Evolutionary conservation across 2,888 invertebrate genomes (phyloP).

Genomic region (Oasisia sp.): DNA sequence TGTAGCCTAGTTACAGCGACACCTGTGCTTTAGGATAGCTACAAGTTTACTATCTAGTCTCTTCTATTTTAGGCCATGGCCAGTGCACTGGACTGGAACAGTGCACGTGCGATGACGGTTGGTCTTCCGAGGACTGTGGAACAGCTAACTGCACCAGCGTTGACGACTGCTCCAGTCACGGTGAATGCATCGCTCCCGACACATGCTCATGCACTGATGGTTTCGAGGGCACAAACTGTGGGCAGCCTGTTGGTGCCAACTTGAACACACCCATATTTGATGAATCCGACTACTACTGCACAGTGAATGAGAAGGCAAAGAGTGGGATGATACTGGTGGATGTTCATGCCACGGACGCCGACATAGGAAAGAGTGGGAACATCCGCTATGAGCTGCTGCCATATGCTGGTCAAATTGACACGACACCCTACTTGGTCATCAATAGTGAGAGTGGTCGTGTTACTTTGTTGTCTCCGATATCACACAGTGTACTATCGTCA

Average conservation of each 20-base stretch:
- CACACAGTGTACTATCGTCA: neutral
- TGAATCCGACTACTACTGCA: neutral
- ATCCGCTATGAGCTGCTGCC: neutral
- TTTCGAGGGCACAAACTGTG: slow-evolving; percentile 93
- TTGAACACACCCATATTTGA: neutral
- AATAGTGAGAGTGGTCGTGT: neutral
- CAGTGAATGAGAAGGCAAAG: neutral
- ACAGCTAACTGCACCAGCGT: neutral
- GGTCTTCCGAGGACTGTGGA: neutral
- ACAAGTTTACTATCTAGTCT: neutral
- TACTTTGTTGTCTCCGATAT: neutral
- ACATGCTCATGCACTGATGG: slow-evolving; percentile 88
- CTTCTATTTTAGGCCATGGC: neutral
- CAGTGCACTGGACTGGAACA: neutral
- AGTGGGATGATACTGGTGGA: neutral
- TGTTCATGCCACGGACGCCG: neutral
- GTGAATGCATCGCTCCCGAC: slow-evolving; percentile 64
- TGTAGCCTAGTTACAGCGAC: no score
- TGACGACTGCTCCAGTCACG: slow-evolving; percentile 61
- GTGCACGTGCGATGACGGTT: neutral
- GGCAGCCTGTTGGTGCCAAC: slow-evolving; percentile 65
- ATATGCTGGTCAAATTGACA: neutral
- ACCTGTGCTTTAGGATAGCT: no score
- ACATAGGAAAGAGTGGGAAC: neutral
- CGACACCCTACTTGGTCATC: neutral